Base-by-base conservation (phyloP, 2,113 vertebrate species). In the Picathartes gymnocephalus region DNA sequence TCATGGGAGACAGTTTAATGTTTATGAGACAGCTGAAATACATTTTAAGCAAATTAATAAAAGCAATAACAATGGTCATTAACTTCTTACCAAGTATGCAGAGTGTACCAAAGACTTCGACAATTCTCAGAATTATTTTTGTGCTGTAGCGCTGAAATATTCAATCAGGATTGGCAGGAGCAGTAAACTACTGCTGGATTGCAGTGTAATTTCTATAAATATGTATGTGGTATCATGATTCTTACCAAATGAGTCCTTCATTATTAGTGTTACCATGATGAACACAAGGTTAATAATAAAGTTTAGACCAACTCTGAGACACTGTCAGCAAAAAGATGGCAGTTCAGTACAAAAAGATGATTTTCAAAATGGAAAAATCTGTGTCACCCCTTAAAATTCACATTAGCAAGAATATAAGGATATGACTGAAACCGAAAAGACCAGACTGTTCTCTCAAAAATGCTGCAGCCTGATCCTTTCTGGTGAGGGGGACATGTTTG, bases 71-170 rank as follows among this genome's bases (percentile, higher is more conserved):
- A 87, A 21, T 54, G 57, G 31, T 70, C 35, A 39, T 73, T 51
- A 57, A 81, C 23, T 69, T 92, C 42, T 65, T 57, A 83, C 31
- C 18, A 54, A 62, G 21, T 60, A 35, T 44, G 20, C 47, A 79
- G 79, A 51, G 31, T 56, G 50, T 81, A 66, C 48, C 50, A 60
- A 88, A 66, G 69, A 31, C 58, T 79, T 85, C 39, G 60, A 20
- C 22, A 90, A 70, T 90, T 95, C 81, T 76, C 42, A 80, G 91
- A 76, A 92, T 73, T 31, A 39, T 66, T 93, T 92, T 84, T 95
- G 72, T 90, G 14, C 22, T 72, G 19, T 57, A 76, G 42, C 70
- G 22, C 50, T 92, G 92, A 76, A 85, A 93, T 81, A 91, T 94
- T 91, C 77, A 83, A 44, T 80, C 56, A 86, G 83, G 92, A 92